Conservation (phyloP, 2,797 vertebrate genomes). For the Chiroxiphia lanceolata region DNA sequence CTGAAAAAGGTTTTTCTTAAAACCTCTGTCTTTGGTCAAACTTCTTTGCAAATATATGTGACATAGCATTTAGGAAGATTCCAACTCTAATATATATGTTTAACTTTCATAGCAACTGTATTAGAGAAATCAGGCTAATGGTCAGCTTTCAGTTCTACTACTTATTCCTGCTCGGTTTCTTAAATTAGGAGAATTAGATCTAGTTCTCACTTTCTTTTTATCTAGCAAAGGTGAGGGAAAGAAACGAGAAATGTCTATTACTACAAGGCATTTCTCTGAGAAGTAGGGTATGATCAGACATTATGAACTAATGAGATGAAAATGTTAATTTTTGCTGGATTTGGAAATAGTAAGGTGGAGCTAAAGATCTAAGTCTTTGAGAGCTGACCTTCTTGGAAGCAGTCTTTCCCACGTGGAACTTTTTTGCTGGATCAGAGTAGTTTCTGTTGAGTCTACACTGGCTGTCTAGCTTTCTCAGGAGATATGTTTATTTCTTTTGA, state of each 20-base stretch:
- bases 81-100: neutral
- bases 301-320: neutral
- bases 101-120: neutral
- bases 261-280: neutral
- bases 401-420: neutral
- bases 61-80: neutral
- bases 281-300: neutral
- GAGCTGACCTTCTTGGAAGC: neutral
- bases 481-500: slow-evolving; percentile 43
- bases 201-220: neutral
- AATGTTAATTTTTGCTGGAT: neutral
- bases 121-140: neutral
- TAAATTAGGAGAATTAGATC: neutral
- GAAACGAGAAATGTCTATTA: neutral
- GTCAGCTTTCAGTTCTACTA: neutral
- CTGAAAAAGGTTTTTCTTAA: neutral
- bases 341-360: neutral
- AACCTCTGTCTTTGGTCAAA: neutral
- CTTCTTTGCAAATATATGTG: neutral
- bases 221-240: neutral
- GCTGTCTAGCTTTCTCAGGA: slow-evolving; percentile 12
- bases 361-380: neutral
- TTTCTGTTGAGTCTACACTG: slow-evolving; percentile 31
- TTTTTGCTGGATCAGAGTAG: neutral
- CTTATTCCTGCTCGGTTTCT: neutral